Percentiles rank a stretch among this genome's conserved stretches.
phyloP scores from a whole-genome alignment of 2,797 vertebrate species.

The Microctenopoma steveboyesi region DNA sequence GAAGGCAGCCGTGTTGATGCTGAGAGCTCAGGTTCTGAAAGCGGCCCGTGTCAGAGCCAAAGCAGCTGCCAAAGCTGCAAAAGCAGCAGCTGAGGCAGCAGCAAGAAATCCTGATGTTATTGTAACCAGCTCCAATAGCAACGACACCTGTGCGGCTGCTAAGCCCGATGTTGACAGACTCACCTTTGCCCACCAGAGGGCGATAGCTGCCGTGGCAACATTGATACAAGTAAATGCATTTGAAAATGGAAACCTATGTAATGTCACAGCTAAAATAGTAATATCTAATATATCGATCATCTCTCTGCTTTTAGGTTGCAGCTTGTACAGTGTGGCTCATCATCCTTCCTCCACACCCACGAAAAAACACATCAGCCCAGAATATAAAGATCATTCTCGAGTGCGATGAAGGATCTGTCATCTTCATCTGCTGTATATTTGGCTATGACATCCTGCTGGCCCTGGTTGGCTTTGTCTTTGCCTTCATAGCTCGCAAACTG shows the following conservation, averaged over 20 bases:
- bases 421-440: conserved; percentile 89
- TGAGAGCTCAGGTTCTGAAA: conserved; percentile 83
- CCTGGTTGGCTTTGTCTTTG: conserved; percentile 85
- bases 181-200: conserved; percentile 79
- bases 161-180: conserved; percentile 73
- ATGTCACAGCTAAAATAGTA: not conserved
- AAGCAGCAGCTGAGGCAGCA: conserved; percentile 74
- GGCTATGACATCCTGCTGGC: conserved; percentile 87
- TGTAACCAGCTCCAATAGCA: conserved; percentile 53
- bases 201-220: conserved; percentile 77
- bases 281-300: not conserved
- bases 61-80: conserved; percentile 79
- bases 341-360: conserved; percentile 79
- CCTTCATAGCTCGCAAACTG: conserved; percentile 84
- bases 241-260: not conserved
- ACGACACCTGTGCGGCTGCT: conserved; percentile 19
- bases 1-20: conserved; percentile 86
- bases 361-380: conserved; percentile 88
- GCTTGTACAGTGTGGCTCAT: conserved; percentile 85
- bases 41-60: conserved; percentile 66
- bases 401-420: conserved; percentile 85
- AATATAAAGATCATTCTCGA: conserved; percentile 90
- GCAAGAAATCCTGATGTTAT: conserved; percentile 77
- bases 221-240: conserved; percentile 70
- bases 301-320: conserved; percentile 66